A percentile compares a stretch with the other conserved stretches of the same genome.
phyloP scores from a whole-genome alignment of 2,888 invertebrate species.

The Seladonia tumulorum region DNA sequence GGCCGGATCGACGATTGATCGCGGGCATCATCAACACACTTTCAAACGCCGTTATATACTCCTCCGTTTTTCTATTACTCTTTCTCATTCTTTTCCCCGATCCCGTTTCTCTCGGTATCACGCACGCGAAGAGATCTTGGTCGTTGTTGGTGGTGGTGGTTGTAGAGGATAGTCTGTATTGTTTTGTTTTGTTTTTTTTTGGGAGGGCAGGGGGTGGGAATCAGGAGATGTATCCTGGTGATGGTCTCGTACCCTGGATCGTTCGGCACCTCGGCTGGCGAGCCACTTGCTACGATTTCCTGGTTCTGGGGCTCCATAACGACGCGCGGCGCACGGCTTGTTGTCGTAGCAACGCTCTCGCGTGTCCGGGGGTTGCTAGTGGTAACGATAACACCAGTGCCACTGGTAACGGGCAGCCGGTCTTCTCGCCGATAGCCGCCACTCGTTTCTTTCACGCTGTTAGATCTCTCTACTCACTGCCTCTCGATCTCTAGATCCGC shows the following conservation, averaged over 20 bases:
- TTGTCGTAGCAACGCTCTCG: conserved; percentile 69
- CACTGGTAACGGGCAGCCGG: conserved; percentile 41
- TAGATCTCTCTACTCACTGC: not conserved
- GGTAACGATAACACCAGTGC: conserved; percentile 49
- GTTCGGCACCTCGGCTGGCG: conserved; percentile 96
- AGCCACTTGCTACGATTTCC: conserved; percentile 91
- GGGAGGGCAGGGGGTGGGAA: not conserved
- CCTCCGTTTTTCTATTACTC: conserved; percentile 6
- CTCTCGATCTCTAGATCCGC: conserved; percentile 4
- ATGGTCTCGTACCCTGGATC: conserved; percentile 92
- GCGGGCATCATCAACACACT: conserved; percentile 50
- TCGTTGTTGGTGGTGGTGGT: conserved; percentile 63
- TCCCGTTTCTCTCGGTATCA: conserved; percentile 2
- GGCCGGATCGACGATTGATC: conserved; percentile 8
- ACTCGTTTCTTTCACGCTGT: conserved; percentile 25
- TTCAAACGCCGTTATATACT: conserved; percentile 2
- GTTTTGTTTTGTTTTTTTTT: not conserved
- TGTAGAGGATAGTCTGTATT: conserved; percentile 40
- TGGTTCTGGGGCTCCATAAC: conserved; percentile 91
- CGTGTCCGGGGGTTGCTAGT: conserved; percentile 56
- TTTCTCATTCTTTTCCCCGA: not conserved
- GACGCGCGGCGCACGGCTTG: conserved; percentile 70
- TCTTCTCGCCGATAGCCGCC: conserved; percentile 44
- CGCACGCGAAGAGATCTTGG: conserved; percentile 36
- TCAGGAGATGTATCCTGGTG: conserved; percentile 31